phyloP scores from a whole-genome alignment of 2,113 vertebrate species.

The Elachura formosa region DNA sequence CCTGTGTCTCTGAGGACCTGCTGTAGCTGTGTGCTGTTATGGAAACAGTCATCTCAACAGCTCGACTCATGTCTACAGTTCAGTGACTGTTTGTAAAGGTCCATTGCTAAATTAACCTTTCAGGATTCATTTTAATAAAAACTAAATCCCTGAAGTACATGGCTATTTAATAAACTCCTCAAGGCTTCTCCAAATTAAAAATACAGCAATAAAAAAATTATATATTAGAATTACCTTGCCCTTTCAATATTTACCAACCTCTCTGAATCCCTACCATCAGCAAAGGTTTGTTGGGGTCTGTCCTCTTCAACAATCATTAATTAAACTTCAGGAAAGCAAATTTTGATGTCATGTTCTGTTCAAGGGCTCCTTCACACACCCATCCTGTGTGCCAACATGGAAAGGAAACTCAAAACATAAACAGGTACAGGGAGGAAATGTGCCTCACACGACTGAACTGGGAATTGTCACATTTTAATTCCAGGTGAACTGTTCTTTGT shows the following conservation, averaged over 20 bases:
- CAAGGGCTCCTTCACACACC: neutral
- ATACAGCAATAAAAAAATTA: neutral
- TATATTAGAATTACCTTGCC: neutral
- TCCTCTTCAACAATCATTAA: neutral
- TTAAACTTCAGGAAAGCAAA: neutral
- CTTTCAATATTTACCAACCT: neutral
- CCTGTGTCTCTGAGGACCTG: neutral
- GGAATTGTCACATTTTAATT: neutral
- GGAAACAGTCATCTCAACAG: slow-evolving; percentile 30
- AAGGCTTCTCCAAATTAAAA: neutral
- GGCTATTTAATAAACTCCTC: neutral
- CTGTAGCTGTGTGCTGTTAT: slow-evolving; percentile 34
- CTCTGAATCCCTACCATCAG: neutral
- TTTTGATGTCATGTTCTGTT: neutral
- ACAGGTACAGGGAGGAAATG: neutral
- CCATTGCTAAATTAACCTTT: neutral
- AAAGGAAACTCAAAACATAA: neutral
- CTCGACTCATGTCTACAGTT: neutral
- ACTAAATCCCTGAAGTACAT: neutral
- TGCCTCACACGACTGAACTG: neutral
- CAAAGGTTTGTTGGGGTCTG: neutral
- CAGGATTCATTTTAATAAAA: neutral
- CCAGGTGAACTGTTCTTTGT: neutral
- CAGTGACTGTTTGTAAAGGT: neutral
- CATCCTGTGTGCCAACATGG: neutral